phyloP scores from a whole-genome alignment of 2,113 vertebrate genomes.

The Brienomyrus brachyistius region DNA sequence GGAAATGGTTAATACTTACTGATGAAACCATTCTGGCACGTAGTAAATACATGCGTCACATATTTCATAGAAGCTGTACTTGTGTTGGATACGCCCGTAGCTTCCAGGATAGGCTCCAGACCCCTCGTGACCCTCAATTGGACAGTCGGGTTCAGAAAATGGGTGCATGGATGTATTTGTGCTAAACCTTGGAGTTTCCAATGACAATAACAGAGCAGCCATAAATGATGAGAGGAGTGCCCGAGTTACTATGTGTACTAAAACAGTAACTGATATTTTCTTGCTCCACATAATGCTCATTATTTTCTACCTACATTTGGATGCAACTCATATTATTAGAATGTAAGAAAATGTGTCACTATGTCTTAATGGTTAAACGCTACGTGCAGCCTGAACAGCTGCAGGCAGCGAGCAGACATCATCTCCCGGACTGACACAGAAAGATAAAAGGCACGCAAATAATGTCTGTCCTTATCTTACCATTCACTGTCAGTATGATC shows the following conservation, averaged over 20 bases:
- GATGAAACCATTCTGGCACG: background rate
- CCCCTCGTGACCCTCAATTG: background rate
- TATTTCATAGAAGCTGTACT: background rate
- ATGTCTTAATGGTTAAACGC: background rate
- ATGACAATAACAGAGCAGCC: background rate
- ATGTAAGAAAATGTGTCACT: constrained; percentile 1
- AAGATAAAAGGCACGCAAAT: background rate
- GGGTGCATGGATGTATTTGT: background rate
- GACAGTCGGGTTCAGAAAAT: background rate
- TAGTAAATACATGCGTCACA: background rate
- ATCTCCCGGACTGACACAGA: background rate
- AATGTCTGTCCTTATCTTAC: background rate
- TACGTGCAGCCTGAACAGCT: background rate
- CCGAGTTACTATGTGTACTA: background rate
- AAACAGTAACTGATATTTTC: background rate
- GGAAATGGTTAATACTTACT: background rate
- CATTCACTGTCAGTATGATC: background rate
- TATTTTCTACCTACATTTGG: background rate
- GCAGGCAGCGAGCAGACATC: background rate
- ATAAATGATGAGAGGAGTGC: background rate
- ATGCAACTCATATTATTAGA: background rate
- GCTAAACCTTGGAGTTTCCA: background rate
- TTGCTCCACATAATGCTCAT: background rate
- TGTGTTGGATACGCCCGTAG: background rate
- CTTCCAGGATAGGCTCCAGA: background rate